Evolutionary conservation across 64 coral and sea anemone genomes (phyloP).

Genomic region (Porites lutea): DNA sequence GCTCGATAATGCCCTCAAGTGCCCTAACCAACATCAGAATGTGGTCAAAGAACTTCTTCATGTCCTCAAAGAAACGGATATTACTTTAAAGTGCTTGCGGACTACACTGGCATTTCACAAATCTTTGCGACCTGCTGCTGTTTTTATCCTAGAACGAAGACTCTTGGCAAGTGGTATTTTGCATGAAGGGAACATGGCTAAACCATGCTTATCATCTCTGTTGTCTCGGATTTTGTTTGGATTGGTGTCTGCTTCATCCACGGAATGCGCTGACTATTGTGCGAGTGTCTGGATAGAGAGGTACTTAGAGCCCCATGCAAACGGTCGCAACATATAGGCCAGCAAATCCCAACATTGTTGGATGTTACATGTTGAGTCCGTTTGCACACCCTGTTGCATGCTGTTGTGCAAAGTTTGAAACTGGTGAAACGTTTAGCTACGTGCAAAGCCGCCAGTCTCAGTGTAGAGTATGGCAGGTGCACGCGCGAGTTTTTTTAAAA

Average conservation of each 20-base stretch:
- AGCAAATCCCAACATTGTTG: too few relatives aligned
- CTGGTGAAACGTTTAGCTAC: too few relatives aligned
- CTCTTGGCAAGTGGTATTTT: slow-evolving; percentile 30
- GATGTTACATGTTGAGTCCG: too few relatives aligned
- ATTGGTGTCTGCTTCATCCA: slow-evolving; percentile 32
- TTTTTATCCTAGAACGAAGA: background rate
- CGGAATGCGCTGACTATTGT: slow-evolving; percentile 52
- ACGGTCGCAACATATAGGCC: too few relatives aligned
- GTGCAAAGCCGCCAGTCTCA: too few relatives aligned
- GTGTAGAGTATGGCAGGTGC: too few relatives aligned
- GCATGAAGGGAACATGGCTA: slow-evolving; percentile 1
- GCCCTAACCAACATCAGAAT: slow-evolving; percentile 7
- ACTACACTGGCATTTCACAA: slow-evolving; percentile 53
- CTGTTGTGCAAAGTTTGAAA: too few relatives aligned
- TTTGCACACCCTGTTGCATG: too few relatives aligned
- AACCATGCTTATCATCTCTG: slow-evolving; percentile 15
- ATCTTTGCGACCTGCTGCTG: background rate
- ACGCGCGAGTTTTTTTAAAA: too few relatives aligned
- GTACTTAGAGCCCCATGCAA: background rate
- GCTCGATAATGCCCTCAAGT: background rate
- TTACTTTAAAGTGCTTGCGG: slow-evolving; percentile 11
- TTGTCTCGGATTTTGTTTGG: slow-evolving; percentile 36
- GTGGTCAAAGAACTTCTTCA: background rate
- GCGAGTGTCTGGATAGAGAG: slow-evolving; percentile 52
- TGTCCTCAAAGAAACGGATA: background rate